A percentile compares a stretch with the other conserved stretches of the same genome.
Evolutionary conservation across 2,888 invertebrate species (phyloP).

Genomic region (Eupithecia subumbrata): DNA sequence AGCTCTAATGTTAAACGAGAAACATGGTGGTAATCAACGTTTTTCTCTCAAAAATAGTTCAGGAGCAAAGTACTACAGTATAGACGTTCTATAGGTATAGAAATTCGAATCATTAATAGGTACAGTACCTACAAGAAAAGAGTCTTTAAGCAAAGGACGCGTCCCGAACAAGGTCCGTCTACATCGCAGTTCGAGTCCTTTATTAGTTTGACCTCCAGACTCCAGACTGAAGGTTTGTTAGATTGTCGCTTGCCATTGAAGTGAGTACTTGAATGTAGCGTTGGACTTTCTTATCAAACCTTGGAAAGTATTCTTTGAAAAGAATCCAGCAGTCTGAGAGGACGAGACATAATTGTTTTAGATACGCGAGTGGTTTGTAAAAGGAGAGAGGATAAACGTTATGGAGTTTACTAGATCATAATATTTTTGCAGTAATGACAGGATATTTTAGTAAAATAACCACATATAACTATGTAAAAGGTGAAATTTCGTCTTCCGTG

Average conservation of each 20-base stretch:
- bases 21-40: neutral
- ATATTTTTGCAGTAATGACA: neutral
- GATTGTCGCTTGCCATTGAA: constrained; percentile 7
- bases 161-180: constrained; percentile 27
- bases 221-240: constrained; percentile 26
- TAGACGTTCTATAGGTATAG: too few species aligned
- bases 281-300: constrained; percentile 9
- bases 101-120: too few species aligned
- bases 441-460: neutral
- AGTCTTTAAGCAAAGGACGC: constrained; percentile 24
- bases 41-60: neutral
- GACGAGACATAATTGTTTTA: neutral
- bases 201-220: constrained; percentile 35
- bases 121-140: constrained; percentile 22
- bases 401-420: neutral
- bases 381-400: neutral
- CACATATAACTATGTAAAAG: neutral
- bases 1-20: neutral
- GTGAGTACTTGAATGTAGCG: neutral
- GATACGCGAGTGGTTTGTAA: neutral
- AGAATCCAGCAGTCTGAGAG: neutral
- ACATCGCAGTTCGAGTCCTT: constrained; percentile 27
- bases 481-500: neutral
- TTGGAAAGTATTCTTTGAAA: neutral
- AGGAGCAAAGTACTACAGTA: neutral